These are phyloP conservation scores for Characodon lateralis DNA, from an alignment of 2,797 vertebrate species.

Conservation along the genomic window DNA sequence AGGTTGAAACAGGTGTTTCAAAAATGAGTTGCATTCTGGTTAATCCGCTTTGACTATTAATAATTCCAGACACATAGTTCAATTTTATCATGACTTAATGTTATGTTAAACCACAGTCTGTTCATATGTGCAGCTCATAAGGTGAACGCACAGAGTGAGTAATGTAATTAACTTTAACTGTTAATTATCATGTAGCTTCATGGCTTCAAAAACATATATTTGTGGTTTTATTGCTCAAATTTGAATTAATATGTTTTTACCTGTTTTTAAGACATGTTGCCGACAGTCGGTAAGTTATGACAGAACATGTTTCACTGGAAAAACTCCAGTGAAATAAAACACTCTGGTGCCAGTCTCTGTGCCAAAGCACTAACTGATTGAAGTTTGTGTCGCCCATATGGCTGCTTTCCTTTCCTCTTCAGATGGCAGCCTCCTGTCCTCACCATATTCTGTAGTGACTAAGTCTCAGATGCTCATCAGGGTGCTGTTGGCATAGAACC, in stretches of 20 bases:
- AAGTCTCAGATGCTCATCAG: neutral
- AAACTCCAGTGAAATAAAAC: neutral
- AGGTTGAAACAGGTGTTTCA: neutral
- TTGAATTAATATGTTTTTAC: neutral
- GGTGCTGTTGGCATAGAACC: slow-evolving; percentile 1
- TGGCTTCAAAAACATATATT: neutral
- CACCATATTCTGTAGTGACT: slow-evolving; percentile 4
- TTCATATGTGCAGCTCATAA: slow-evolving; percentile 12
- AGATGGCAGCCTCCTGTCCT: slow-evolving; percentile 2
- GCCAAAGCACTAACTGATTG: neutral
- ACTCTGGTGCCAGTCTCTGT: neutral
- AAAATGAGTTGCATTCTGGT: neutral
- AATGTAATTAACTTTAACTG: neutral
- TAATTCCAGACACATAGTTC: neutral
- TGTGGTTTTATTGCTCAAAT: neutral
- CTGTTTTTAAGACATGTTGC: neutral
- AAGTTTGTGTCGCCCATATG: neutral
- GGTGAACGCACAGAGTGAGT: neutral
- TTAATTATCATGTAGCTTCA: slow-evolving; percentile 2
- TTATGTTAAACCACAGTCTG: slow-evolving; percentile 3
- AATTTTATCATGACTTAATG: neutral
- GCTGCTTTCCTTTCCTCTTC: slow-evolving; percentile 4
- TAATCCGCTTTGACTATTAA: slow-evolving; percentile 1
- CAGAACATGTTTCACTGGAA: neutral
- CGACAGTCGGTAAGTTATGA: neutral